phyloP scores from a whole-genome alignment of 1,140 invertebrate genomes.

The Melipona quadrifasciata region DNA sequence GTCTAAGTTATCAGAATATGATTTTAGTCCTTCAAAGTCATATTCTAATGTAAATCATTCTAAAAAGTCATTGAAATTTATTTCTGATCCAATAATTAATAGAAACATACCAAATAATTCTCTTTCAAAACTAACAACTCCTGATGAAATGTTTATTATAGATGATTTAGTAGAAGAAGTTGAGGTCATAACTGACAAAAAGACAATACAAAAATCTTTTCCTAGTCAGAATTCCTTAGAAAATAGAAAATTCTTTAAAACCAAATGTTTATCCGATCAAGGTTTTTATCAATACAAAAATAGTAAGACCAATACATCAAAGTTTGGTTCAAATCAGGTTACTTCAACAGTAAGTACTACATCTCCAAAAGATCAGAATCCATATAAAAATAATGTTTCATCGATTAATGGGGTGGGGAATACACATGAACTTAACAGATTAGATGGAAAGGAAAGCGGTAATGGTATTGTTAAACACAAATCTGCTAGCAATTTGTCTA shows the following conservation, averaged over 20 bases:
- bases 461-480: slow-evolving; percentile 48
- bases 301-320: slow-evolving; percentile 28
- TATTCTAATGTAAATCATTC: neutral
- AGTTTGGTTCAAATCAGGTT: slow-evolving; percentile 7
- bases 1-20: slow-evolving; percentile 40
- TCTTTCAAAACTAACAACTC: neutral
- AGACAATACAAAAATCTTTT: neutral
- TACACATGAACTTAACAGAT: slow-evolving; percentile 59
- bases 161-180: slow-evolving; percentile 15
- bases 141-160: neutral
- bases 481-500: slow-evolving; percentile 49
- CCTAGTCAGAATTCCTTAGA: neutral
- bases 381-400: slow-evolving; percentile 35
- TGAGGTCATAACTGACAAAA: too few relatives aligned
- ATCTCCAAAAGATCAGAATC: slow-evolving; percentile 21
- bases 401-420: slow-evolving; percentile 21
- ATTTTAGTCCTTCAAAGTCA: slow-evolving; percentile 20
- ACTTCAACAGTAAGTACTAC: slow-evolving; percentile 59
- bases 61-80: neutral
- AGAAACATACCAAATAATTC: neutral
- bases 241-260: slow-evolving; percentile 72
- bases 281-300: slow-evolving; percentile 42
- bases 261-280: slow-evolving; percentile 70
- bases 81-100: neutral
- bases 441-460: slow-evolving; percentile 49